A percentile compares a stretch with the other conserved stretches of the same genome.
phyloP scores from a whole-genome alignment of 1,140 invertebrate genomes.

The Drosophila elegans region DNA sequence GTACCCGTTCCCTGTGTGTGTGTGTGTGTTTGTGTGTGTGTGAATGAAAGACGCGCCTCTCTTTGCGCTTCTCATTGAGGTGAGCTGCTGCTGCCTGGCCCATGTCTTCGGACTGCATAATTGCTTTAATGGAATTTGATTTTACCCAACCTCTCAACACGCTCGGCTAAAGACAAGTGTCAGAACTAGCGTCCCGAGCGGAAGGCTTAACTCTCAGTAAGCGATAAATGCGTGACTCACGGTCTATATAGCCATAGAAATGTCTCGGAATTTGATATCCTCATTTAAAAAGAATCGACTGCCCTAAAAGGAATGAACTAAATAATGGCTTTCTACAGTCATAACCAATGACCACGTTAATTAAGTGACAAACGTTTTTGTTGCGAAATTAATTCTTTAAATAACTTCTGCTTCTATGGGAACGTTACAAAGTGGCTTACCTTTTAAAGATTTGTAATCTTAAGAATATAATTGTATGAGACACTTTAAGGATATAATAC shows the following conservation, averaged over 20 bases:
- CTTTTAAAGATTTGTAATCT: neutral
- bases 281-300: neutral
- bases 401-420: neutral
- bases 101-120: constrained; percentile 57
- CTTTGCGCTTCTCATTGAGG: constrained; percentile 58
- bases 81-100: constrained; percentile 25
- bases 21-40: neutral
- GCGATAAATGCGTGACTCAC: constrained; percentile 23
- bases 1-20: constrained; percentile 25
- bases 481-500: neutral
- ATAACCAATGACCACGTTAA: neutral
- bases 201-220: constrained; percentile 11
- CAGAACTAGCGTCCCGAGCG: constrained; percentile 8
- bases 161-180: constrained; percentile 32
- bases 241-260: constrained; percentile 14
- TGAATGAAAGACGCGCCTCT: constrained; percentile 29
- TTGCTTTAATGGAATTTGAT: constrained; percentile 83
- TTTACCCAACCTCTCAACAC: constrained; percentile 57
- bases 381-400: neutral
- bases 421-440: neutral
- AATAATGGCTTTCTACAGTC: neutral
- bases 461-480: neutral
- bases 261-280: neutral
- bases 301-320: constrained; percentile 1
- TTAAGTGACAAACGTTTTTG: too few species aligned